These are phyloP conservation scores for Dryomyza anilis DNA, from an alignment of 2,888 invertebrate genomes.

Conservation along the genomic window DNA sequence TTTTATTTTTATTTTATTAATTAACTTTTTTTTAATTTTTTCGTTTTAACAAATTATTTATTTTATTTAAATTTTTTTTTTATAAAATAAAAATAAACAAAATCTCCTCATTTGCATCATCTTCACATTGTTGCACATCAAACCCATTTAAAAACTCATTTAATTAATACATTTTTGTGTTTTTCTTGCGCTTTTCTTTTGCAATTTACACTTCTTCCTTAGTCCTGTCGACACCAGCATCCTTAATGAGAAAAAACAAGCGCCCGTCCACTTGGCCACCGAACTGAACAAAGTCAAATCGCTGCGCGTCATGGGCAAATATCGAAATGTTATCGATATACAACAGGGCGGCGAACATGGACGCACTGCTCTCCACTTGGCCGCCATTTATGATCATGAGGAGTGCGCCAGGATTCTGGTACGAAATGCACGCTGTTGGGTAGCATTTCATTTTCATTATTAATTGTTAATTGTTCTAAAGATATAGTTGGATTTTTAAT, in stretches of 20 bases:
- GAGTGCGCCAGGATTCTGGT: slow-evolving; percentile 83
- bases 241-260: slow-evolving; percentile 78
- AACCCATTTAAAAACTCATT: background rate
- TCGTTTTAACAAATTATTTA: too few relatives aligned
- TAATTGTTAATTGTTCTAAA: too few relatives aligned
- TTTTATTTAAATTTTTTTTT: background rate
- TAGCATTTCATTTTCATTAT: background rate
- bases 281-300: slow-evolving; percentile 76
- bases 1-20: too few relatives aligned
- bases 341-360: slow-evolving; percentile 78
- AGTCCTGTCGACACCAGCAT: slow-evolving; percentile 73
- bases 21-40: too few relatives aligned
- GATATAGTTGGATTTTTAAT: background rate
- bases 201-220: slow-evolving; percentile 29
- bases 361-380: slow-evolving; percentile 80
- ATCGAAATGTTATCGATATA: slow-evolving; percentile 73
- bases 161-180: background rate
- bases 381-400: slow-evolving; percentile 83
- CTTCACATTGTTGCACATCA: background rate
- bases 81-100: background rate
- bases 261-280: slow-evolving; percentile 79
- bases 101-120: background rate
- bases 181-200: slow-evolving; percentile 3
- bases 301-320: slow-evolving; percentile 71
- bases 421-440: slow-evolving; percentile 47